Conservation (phyloP, 2,888 invertebrate genomes). For the Oeneis ivallda region DNA sequence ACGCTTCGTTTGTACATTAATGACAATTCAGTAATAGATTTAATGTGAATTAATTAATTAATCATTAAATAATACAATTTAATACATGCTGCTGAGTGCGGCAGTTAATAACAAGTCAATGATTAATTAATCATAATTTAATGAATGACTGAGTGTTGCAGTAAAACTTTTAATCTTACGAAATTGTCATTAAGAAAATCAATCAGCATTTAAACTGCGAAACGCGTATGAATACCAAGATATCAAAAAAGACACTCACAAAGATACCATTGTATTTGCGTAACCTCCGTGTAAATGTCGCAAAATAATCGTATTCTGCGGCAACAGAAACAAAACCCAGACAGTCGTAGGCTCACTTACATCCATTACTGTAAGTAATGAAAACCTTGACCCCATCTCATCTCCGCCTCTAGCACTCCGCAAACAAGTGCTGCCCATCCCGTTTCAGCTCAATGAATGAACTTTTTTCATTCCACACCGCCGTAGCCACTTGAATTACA, state of each 20-base stretch:
- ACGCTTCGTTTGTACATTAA: no score
- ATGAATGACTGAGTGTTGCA: no score
- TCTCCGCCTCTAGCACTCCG: conserved; percentile 29
- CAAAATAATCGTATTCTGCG: conserved; percentile 14
- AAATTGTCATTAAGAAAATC: neutral
- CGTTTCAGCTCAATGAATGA: conserved; percentile 37
- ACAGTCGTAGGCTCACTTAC: conserved; percentile 25
- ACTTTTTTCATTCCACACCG: conserved; percentile 48
- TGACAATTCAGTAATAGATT: no score
- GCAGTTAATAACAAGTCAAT: no score
- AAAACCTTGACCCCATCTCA: conserved; percentile 34
- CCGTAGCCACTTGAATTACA: conserved; percentile 42
- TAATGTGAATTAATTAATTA: no score
- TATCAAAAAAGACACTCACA: neutral
- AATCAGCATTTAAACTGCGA: neutral
- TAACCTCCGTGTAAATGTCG: conserved; percentile 14
- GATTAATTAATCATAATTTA: no score
- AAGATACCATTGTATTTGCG: conserved; percentile 3
- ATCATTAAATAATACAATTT: no score
- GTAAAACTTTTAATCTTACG: no score
- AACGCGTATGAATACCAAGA: neutral
- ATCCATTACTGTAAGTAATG: conserved; percentile 32
- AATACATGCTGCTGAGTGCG: no score
- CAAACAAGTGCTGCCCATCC: conserved; percentile 33
- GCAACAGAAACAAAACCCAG: conserved; percentile 26